phyloP scores from a whole-genome alignment of 1,140 invertebrate genomes.

The Saxidomus purpurata region DNA sequence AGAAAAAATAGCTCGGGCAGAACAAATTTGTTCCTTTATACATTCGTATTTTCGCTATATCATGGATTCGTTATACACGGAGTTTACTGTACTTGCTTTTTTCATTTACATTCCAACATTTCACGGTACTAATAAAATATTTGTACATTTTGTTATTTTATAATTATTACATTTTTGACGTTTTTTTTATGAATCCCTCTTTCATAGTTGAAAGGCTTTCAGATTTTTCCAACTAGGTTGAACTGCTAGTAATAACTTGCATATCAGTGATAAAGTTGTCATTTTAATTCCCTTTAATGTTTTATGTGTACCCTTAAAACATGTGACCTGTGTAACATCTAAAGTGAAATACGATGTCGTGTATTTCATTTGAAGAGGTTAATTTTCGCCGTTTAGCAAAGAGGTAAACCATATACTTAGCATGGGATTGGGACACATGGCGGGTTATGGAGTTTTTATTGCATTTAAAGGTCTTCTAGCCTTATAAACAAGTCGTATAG shows the following conservation, averaged over 20 bases:
- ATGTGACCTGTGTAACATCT: not conserved
- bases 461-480: not conserved
- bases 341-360: slow-evolving; percentile 25
- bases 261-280: not conserved
- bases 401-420: slow-evolving; percentile 8
- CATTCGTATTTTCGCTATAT: too few species aligned
- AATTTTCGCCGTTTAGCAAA: slow-evolving; percentile 1
- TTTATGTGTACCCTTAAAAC: not conserved
- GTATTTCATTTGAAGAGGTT: slow-evolving; percentile 3
- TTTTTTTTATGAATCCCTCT: too few species aligned
- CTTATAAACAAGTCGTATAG: not conserved
- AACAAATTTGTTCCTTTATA: too few species aligned
- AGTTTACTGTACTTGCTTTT: too few species aligned
- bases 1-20: too few species aligned
- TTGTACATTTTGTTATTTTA: too few species aligned
- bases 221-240: too few species aligned
- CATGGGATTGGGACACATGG: slow-evolving; percentile 8
- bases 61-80: too few species aligned
- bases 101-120: too few species aligned
- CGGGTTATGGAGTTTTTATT: slow-evolving; percentile 28
- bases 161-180: too few species aligned
- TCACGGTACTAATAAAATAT: too few species aligned
- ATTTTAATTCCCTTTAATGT: slow-evolving; percentile 15
- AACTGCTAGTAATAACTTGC: not conserved
- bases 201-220: too few species aligned